Evolutionary conservation across 2,113 vertebrate genomes (phyloP), one percentile per base, ranked within the genome.

Genomic region (Leptobrachium ailaonicum): DNA sequence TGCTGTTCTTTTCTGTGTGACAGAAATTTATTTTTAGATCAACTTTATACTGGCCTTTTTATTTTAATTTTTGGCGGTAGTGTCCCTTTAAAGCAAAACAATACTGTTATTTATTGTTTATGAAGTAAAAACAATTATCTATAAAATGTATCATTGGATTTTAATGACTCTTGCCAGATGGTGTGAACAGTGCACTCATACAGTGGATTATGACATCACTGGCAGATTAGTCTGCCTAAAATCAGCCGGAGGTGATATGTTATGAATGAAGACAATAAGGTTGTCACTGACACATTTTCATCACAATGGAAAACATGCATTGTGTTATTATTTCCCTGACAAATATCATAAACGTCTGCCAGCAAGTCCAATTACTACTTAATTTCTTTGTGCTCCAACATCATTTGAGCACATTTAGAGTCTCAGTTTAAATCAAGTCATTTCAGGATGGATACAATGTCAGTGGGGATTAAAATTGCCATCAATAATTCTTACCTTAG

Each of bases 191-290:
- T 60, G 56, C 9, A 60, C 1, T 4, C 3, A 60, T 60, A 60
- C 3, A 60, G 56, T 60, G 56, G 56, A 60, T 60, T 60, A 60
- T 60, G 56, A 60, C 56, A 60, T 60, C 56, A 60, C 56, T 60
- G 11, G 56, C 10, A 60, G 56, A 8, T 60, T 60, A 60, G 56
- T 60, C 56, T 12, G 11, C 10, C 56, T 60, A 60, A 60, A 60
- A 60, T 13, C 56, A 60, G 56, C 13, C 13, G 56, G 56, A 60
- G 56, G 56, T 60, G 56, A 60, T 12, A 60, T 60, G 56, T 12
- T 60, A 12, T 60, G 56, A 8, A 60, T 60, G 10, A 13, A 60
- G 56, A 60, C 56, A 60, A 60, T 60, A 60, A 11, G 11, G 9
- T 14, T 60, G 56, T 60, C 56, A 60, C 56, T 60, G 1, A 60